These are phyloP conservation scores for Antheraea mylitta DNA, from an alignment of 1,140 invertebrate genomes.

Conservation along the genomic window DNA sequence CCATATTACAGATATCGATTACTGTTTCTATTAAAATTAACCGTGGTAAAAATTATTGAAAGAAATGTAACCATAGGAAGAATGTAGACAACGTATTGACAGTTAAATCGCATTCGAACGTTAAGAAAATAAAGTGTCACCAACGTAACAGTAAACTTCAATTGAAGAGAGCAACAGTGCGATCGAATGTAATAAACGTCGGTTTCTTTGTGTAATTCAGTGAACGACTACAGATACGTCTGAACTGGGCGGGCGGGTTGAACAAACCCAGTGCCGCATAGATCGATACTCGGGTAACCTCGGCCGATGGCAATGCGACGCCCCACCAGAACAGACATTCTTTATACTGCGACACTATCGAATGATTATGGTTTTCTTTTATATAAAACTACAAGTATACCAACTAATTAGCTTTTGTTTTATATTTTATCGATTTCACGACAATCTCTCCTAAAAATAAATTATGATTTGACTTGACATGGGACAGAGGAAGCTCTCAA, in stretches of 20 bases:
- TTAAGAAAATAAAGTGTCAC: background rate
- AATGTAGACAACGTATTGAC: background rate
- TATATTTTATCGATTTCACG: no score
- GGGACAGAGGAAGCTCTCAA: no score
- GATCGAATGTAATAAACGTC: constrained; percentile 24
- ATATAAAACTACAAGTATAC: no score
- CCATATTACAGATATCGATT: no score
- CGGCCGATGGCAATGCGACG: constrained; percentile 9
- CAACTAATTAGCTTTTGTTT: no score
- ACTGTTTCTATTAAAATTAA: no score
- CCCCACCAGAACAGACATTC: background rate
- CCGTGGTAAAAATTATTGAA: background rate
- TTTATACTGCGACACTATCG: background rate
- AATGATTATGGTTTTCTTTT: background rate
- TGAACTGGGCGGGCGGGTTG: constrained; percentile 18
- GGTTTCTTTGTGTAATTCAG: constrained; percentile 25
- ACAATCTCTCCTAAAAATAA: no score
- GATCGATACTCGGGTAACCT: constrained; percentile 27
- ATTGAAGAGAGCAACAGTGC: constrained; percentile 7
- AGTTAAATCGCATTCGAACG: background rate
- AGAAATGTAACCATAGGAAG: background rate
- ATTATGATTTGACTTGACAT: no score
- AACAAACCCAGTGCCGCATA: constrained; percentile 31
- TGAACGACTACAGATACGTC: constrained; percentile 21
- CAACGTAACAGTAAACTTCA: background rate